Percentiles rank a stretch among this genome's conserved stretches.
Conservation (phyloP, 2,888 invertebrate genomes). For the Chalcis sispes region DNA sequence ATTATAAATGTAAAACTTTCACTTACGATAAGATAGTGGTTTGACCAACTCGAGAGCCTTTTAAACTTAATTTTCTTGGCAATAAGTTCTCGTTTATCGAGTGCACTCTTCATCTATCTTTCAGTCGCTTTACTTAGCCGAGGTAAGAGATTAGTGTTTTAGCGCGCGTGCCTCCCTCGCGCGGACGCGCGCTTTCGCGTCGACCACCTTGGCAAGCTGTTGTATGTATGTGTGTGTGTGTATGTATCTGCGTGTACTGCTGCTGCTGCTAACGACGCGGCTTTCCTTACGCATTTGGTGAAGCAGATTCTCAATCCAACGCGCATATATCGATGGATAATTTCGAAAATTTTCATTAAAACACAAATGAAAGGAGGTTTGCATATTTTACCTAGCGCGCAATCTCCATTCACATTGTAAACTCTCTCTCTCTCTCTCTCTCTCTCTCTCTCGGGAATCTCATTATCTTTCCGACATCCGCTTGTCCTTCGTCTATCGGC, state of each 20-base stretch:
- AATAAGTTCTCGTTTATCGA: slow-evolving; percentile 28
- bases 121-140: slow-evolving; percentile 32
- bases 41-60: slow-evolving; percentile 13
- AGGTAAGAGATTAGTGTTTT: slow-evolving; percentile 52
- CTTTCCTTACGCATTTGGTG: background rate
- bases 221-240: background rate
- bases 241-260: too few species aligned
- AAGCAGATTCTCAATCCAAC: background rate
- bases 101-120: slow-evolving; percentile 49
- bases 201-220: background rate
- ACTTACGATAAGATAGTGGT: too few species aligned
- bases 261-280: background rate
- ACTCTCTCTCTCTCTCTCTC: background rate
- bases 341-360: too few species aligned
- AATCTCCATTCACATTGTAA: background rate
- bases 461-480: too few species aligned
- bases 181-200: background rate
- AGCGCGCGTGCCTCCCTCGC: slow-evolving; percentile 2
- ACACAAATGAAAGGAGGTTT: background rate
- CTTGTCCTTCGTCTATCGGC: background rate
- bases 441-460: background rate
- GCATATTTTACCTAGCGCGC: background rate
- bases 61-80: slow-evolving; percentile 47
- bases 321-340: background rate
- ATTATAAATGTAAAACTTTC: too few species aligned